A percentile compares a stretch with the other conserved stretches of the same genome.
Conservation (phyloP, 1,140 invertebrate genomes). For the Pararge aegeria region DNA sequence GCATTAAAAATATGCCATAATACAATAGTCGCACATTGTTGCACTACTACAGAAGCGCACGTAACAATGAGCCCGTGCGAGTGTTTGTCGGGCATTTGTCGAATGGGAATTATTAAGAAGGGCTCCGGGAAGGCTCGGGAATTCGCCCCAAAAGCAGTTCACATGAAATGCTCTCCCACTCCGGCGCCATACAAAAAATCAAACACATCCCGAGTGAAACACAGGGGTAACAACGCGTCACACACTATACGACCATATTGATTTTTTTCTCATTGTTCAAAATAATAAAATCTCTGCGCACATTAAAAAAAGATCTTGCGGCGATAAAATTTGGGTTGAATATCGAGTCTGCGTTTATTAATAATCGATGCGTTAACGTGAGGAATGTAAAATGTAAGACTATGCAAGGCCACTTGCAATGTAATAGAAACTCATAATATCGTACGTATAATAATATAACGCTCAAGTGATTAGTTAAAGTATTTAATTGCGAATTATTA, state of each 20-base stretch:
- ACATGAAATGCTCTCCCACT: conserved; percentile 77
- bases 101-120: conserved; percentile 78
- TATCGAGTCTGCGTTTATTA: conserved; percentile 74
- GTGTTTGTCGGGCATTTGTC: conserved; percentile 77
- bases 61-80: conserved; percentile 73
- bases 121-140: conserved; percentile 75
- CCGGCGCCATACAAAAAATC: conserved; percentile 75
- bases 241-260: conserved; percentile 69
- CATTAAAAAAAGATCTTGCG: conserved; percentile 67
- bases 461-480: too few species aligned
- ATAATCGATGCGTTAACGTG: conserved; percentile 77
- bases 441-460: conserved; percentile 69
- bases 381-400: conserved; percentile 77
- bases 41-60: conserved; percentile 61
- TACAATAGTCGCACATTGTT: conserved; percentile 49
- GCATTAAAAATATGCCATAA: conserved; percentile 30
- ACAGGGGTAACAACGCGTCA: conserved; percentile 78
- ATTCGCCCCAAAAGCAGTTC: conserved; percentile 79
- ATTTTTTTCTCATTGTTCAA: conserved; percentile 77
- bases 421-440: conserved; percentile 73
- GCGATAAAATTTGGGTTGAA: conserved; percentile 71
- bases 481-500: too few species aligned
- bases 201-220: conserved; percentile 78
- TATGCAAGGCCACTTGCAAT: conserved; percentile 75
- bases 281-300: conserved; percentile 68